Conservation (phyloP, 2,888 invertebrate genomes). For the Tetragonula carbonaria region DNA sequence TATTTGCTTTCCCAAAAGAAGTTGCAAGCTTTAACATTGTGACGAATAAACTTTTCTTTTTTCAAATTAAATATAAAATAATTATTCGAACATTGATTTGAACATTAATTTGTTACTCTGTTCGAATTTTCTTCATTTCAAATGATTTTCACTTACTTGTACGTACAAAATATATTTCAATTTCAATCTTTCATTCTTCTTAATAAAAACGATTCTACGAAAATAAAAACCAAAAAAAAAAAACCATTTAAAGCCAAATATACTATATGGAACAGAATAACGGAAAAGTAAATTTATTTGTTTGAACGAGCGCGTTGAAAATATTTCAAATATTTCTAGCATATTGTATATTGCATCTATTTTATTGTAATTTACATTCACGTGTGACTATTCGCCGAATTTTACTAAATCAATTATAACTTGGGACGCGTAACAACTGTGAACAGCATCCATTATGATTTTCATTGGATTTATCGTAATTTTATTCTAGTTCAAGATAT, state of each 20-base stretch:
- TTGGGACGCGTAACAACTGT: neutral
- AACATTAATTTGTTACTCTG: neutral
- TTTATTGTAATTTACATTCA: conserved; percentile 1
- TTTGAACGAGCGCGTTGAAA: conserved; percentile 3
- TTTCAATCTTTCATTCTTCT: neutral
- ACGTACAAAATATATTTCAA: neutral
- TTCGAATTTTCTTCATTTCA: neutral
- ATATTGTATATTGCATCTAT: conserved; percentile 5
- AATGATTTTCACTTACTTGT: neutral
- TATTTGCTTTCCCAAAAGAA: too few relatives aligned
- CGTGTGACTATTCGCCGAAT: conserved; percentile 5
- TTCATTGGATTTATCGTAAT: neutral
- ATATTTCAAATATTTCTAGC: conserved; percentile 2
- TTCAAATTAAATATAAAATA: conserved; percentile 7
- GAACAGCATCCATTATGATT: neutral
- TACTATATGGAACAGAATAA: neutral
- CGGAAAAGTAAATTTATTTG: neutral
- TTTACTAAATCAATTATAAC: conserved; percentile 13
- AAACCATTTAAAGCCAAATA: neutral
- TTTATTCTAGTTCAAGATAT: neutral
- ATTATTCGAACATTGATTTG: neutral
- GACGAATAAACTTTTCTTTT: neutral
- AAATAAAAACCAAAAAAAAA: neutral
- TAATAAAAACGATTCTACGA: neutral
- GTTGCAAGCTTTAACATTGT: too few relatives aligned